These are phyloP conservation scores for Drosophila fulvimacula DNA, from an alignment of 2,888 invertebrate species.

Conservation along the genomic window DNA sequence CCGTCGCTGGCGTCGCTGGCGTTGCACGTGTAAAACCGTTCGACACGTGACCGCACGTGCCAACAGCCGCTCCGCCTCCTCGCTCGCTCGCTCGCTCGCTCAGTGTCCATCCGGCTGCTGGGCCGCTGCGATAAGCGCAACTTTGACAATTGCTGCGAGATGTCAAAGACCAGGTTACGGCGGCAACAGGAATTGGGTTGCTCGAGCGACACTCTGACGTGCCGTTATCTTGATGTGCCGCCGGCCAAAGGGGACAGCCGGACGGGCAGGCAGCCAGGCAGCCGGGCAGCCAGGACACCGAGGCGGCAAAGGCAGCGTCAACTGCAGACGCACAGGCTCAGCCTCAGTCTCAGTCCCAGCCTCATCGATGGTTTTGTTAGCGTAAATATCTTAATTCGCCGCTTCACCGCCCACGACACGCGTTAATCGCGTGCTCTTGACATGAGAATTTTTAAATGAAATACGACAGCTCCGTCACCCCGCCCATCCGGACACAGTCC, in stretches of 20 bases:
- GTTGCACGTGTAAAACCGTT: slow-evolving; percentile 75
- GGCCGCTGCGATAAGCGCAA: slow-evolving; percentile 73
- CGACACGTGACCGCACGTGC: slow-evolving; percentile 81
- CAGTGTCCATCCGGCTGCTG: slow-evolving; percentile 22
- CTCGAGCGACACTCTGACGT: slow-evolving; percentile 35
- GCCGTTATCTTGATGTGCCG: slow-evolving; percentile 54
- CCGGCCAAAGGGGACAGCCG: slow-evolving; percentile 14
- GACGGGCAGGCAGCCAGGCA: neutral
- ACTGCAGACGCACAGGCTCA: slow-evolving; percentile 9
- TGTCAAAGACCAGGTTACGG: slow-evolving; percentile 69
- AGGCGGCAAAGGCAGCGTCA: slow-evolving; percentile 13
- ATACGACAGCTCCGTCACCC: slow-evolving; percentile 47
- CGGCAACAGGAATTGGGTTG: slow-evolving; percentile 37
- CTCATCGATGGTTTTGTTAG: slow-evolving; percentile 68
- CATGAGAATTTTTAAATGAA: slow-evolving; percentile 65
- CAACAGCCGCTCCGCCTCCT: slow-evolving; percentile 15
- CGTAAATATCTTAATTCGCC: slow-evolving; percentile 76
- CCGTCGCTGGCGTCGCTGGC: slow-evolving; percentile 1
- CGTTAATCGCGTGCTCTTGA: slow-evolving; percentile 73
- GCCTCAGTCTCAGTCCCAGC: neutral
- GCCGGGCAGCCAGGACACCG: neutral
- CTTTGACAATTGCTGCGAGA: slow-evolving; percentile 60
- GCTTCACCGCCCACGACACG: slow-evolving; percentile 77
- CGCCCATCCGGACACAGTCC: neutral
- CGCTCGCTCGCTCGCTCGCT: neutral